Conservation (phyloP, 2,888 invertebrate genomes). For the Agrilus mali region DNA sequence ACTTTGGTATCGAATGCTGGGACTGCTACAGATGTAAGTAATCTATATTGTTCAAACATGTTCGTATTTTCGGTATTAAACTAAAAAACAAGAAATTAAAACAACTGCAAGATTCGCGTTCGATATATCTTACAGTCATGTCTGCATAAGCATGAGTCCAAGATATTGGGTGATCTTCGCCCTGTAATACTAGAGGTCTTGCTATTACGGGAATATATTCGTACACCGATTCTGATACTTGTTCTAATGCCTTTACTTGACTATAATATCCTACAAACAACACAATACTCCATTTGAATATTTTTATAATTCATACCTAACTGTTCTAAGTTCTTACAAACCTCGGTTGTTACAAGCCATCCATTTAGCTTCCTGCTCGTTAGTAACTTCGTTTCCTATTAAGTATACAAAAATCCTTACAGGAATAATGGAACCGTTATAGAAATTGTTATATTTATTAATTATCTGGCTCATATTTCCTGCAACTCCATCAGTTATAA, state of each 20-base stretch:
- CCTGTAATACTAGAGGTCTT: slow-evolving; percentile 66
- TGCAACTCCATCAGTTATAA: slow-evolving; percentile 90
- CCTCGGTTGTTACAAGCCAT: slow-evolving; percentile 94
- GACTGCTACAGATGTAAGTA: slow-evolving; percentile 84
- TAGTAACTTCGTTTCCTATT: slow-evolving; percentile 86
- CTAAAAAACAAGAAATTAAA: slow-evolving; percentile 15
- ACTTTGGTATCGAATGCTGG: slow-evolving; percentile 77
- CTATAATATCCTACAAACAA: slow-evolving; percentile 68
- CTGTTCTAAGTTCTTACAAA: slow-evolving; percentile 22
- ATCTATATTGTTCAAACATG: slow-evolving; percentile 38
- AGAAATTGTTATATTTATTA: slow-evolving; percentile 63
- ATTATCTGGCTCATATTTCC: slow-evolving; percentile 80
- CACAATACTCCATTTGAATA: not conserved
- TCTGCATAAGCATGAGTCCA: slow-evolving; percentile 96
- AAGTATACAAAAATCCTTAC: slow-evolving; percentile 93
- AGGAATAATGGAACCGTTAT: slow-evolving; percentile 57
- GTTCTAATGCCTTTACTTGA: slow-evolving; percentile 88
- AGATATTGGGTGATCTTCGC: slow-evolving; percentile 62
- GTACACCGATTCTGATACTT: slow-evolving; percentile 90
- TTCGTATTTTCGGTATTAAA: slow-evolving; percentile 23
- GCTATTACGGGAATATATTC: slow-evolving; percentile 94
- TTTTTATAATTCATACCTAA: not conserved
- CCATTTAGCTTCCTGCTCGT: slow-evolving; percentile 77
- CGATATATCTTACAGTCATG: slow-evolving; percentile 48
- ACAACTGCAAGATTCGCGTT: not conserved